Evolutionary conservation across 2,113 vertebrate species (phyloP).

Genomic region (Thamnophis sirtalis): DNA sequence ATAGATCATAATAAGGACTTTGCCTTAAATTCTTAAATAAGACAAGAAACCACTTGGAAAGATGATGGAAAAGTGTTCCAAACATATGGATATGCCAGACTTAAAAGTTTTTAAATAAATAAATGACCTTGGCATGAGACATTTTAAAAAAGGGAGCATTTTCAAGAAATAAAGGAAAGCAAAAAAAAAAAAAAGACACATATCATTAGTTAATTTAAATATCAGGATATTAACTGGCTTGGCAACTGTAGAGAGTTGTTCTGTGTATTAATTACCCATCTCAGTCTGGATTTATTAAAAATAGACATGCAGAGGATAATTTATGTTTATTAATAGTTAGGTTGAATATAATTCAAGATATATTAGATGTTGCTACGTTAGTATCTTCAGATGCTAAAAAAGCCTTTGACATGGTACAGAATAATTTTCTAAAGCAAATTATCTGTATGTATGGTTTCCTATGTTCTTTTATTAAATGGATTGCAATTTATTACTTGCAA

Average conservation of each 20-base stretch:
- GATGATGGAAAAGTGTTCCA: neutral
- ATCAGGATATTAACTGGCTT: neutral
- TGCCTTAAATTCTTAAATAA: neutral
- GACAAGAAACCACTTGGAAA: neutral
- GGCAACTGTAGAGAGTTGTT: neutral
- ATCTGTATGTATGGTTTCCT: neutral
- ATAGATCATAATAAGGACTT: neutral
- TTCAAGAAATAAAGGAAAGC: neutral
- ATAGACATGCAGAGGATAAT: neutral
- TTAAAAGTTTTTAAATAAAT: neutral
- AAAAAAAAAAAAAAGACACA: neutral
- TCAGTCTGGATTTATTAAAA: neutral
- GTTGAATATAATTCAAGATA: neutral
- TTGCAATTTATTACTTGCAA: neutral
- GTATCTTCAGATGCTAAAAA: neutral
- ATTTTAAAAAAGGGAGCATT: neutral
- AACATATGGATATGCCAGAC: neutral
- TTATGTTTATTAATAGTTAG: neutral
- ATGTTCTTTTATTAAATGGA: neutral
- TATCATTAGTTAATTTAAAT: neutral
- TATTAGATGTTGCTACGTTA: neutral
- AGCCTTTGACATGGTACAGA: neutral
- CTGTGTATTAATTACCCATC: neutral
- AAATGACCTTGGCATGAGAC: neutral
- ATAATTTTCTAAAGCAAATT: neutral